These are phyloP conservation scores for Trachymyrmex septentrionalis DNA, from an alignment of 1,140 invertebrate species.

Conservation along the genomic window DNA sequence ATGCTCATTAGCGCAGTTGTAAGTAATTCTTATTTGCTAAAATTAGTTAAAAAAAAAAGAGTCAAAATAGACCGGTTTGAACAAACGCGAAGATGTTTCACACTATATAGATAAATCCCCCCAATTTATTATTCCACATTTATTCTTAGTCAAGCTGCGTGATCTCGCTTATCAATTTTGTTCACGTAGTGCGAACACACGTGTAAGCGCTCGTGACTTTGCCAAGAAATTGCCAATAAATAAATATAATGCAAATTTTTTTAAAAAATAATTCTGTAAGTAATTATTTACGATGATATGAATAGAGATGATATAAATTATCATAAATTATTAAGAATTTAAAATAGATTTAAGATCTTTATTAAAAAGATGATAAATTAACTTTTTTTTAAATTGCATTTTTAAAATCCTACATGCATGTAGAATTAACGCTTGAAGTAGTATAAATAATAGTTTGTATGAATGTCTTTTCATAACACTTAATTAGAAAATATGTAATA, in stretches of 20 bases:
- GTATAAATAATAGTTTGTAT: too few species aligned
- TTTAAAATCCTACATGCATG: too few species aligned
- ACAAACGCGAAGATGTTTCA: background rate
- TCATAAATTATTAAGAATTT: background rate
- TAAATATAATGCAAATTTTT: background rate
- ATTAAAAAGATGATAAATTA: too few species aligned
- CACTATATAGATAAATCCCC: background rate
- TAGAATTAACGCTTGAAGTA: too few species aligned
- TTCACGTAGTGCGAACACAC: slow-evolving; percentile 1
- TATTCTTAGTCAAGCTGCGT: background rate
- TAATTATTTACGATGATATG: background rate
- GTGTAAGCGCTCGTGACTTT: background rate
- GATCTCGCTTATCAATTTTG: background rate
- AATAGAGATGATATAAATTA: slow-evolving; percentile 7
- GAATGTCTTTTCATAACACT: too few species aligned
- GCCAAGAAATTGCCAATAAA: slow-evolving; percentile 15
- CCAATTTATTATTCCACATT: background rate
- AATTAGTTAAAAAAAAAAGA: background rate
- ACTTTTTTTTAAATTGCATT: too few species aligned
- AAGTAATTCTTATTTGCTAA: background rate
- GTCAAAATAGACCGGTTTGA: background rate
- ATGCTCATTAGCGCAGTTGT: background rate
- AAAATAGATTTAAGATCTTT: too few species aligned
- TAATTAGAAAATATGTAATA: too few species aligned
- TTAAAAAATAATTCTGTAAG: background rate